Evolutionary conservation across 2,797 vertebrate species (phyloP), one percentile per base, ranked within the genome.

Genomic region (Clarias platycephalus): DNA sequence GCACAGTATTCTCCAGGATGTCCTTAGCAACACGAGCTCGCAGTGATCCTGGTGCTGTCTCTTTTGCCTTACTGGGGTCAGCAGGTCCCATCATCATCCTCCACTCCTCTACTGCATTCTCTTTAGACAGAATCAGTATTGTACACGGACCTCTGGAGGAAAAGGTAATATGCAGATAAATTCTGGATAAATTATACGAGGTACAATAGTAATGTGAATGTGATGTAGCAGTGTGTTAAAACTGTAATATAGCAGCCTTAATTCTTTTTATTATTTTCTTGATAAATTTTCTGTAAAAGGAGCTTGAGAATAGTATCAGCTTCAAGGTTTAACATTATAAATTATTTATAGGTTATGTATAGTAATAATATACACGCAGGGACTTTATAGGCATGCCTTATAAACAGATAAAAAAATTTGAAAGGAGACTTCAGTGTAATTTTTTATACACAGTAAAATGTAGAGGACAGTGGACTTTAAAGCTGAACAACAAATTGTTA

Each of bases 51-150:
- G 97, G 97, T 63, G 87, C 93, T 0, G 57, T 88, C 16, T 88
- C 77, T 87, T 90, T 96, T 18, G 97, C 97, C 88, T 93, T 88
- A 12, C 90, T 84, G 9, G 97, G 97, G 88, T 99, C 95, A 0
- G 90, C 2, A 57, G 97, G 97, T 60, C 98, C 98, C 93, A 98
- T 97, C 82, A 96, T 88, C 80, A 88, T 75, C 87, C 95, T 96
- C 97, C 97, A 99, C 0, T 98, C 96, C 78, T 95, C 91, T 88
- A 97, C 91, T 20, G 97, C 97, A 84, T 98, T 97, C 92, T 97
- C 95, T 87, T 96, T 98, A 53, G 92, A 94, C 89, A 99, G 93
- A 71, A 96, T 62, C 89, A 98, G 95, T 89, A 97, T 84, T 91
- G 96, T 26, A 5, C 95, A 97, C 0, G 95, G 94, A 2, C 96